Percentiles rank a stretch among this genome's conserved stretches.
Evolutionary conservation across 1,140 invertebrate genomes (phyloP).

Genomic region (Tribolium madens): DNA sequence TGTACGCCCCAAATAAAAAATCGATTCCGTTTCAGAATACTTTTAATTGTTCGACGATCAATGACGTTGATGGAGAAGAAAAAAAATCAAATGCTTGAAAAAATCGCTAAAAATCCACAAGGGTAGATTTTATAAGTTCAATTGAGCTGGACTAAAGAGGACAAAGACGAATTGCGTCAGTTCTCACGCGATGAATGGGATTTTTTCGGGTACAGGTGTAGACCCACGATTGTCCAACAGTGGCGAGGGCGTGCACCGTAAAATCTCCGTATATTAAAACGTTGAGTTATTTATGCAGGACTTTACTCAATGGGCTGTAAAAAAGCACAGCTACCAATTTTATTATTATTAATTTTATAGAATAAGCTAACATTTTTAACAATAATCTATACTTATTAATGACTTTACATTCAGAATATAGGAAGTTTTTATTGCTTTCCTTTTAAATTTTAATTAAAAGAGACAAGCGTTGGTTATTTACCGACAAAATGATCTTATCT

Average conservation of each 20-base stretch:
- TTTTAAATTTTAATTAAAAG: too few relatives aligned
- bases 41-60: conserved; percentile 12
- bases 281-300: background rate
- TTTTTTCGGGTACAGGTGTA: conserved; percentile 21
- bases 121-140: background rate
- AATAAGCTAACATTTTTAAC: too few relatives aligned
- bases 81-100: conserved; percentile 15
- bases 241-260: conserved; percentile 27
- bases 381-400: too few relatives aligned
- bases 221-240: conserved; percentile 18
- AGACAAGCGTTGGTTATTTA: too few relatives aligned
- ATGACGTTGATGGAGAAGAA: conserved; percentile 5
- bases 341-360: too few relatives aligned
- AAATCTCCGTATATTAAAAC: conserved; percentile 22
- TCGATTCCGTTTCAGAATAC: background rate
- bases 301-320: background rate
- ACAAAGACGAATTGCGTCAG: conserved; percentile 34
- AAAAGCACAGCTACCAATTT: background rate
- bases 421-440: too few relatives aligned
- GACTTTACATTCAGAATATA: too few relatives aligned
- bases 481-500: too few relatives aligned
- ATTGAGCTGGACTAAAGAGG: conserved; percentile 1
- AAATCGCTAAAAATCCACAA: background rate
- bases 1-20: conserved; percentile 31
- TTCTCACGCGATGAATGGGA: conserved; percentile 32